A percentile compares a stretch with the other conserved stretches of the same genome.
phyloP scores from a whole-genome alignment of 2,797 vertebrate species.

The Hoplostethus mediterraneus region DNA sequence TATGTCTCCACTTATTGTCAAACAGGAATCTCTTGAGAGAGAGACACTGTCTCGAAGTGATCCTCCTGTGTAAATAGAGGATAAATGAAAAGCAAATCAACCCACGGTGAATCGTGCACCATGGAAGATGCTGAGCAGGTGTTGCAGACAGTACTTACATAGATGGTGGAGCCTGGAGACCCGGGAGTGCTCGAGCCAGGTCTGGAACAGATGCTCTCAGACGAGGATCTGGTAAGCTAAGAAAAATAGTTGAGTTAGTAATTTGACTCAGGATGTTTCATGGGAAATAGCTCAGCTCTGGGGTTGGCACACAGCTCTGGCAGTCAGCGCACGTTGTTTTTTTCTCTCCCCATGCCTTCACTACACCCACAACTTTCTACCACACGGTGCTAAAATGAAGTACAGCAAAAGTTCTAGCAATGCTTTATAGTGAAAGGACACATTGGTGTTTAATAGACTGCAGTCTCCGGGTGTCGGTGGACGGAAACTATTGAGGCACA shows the following conservation, averaged over 20 bases:
- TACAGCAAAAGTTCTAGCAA: neutral
- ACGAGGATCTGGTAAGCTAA: slow-evolving; percentile 92
- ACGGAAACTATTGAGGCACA: neutral
- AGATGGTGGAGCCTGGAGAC: slow-evolving; percentile 94
- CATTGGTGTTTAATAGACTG: neutral
- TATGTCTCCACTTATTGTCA: slow-evolving; percentile 24
- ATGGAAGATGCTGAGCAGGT: slow-evolving; percentile 24
- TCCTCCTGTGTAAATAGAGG: slow-evolving; percentile 68
- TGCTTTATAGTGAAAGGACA: neutral
- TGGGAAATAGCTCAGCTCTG: neutral
- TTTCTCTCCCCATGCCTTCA: neutral
- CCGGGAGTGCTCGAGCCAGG: slow-evolving; percentile 95
- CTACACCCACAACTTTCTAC: neutral
- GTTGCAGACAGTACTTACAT: slow-evolving; percentile 86
- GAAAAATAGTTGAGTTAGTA: slow-evolving; percentile 14
- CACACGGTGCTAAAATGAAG: too few species aligned
- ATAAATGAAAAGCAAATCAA: slow-evolving; percentile 46
- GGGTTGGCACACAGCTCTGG: neutral
- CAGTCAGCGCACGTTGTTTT: neutral
- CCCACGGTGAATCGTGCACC: slow-evolving; percentile 31
- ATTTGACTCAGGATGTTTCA: too few species aligned
- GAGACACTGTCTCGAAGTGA: slow-evolving; percentile 56
- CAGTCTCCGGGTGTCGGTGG: neutral
- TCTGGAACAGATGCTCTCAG: slow-evolving; percentile 95
- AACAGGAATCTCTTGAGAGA: slow-evolving; percentile 46